phyloP scores from a whole-genome alignment of 2,888 invertebrate genomes.

The Lypha dubia region DNA sequence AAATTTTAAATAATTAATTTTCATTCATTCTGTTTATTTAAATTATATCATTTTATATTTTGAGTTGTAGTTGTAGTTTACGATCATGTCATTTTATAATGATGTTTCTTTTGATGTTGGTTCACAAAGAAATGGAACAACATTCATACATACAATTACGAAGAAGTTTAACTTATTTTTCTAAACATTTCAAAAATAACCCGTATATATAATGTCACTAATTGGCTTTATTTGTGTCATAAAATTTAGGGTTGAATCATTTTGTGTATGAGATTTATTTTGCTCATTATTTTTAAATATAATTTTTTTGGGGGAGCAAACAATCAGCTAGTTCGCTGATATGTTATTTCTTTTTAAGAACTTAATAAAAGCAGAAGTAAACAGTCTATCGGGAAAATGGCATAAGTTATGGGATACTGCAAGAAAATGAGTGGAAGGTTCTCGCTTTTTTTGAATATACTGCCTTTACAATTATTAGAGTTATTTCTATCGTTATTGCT shows the following conservation, averaged over 20 bases:
- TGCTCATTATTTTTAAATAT: conserved; percentile 15
- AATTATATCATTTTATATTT: too few relatives aligned
- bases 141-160: neutral
- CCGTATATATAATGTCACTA: conserved; percentile 36
- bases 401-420: too few relatives aligned
- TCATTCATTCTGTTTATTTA: conserved; percentile 5
- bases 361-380: neutral
- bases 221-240: conserved; percentile 49
- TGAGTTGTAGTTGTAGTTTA: too few relatives aligned
- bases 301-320: neutral
- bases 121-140: conserved; percentile 22
- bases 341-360: neutral
- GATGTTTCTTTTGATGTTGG: too few relatives aligned
- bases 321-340: neutral
- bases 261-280: neutral
- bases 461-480: too few relatives aligned
- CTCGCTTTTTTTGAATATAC: too few relatives aligned
- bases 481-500: too few relatives aligned
- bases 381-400: too few relatives aligned
- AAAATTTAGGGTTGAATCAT: conserved; percentile 30
- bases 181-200: conserved; percentile 1
- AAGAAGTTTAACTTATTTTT: neutral
- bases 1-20: conserved; percentile 5
- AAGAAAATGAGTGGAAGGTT: too few relatives aligned
- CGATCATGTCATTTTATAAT: too few relatives aligned